phyloP scores from a whole-genome alignment of 2,113 vertebrate genomes.

The Ophiodon elongatus region DNA sequence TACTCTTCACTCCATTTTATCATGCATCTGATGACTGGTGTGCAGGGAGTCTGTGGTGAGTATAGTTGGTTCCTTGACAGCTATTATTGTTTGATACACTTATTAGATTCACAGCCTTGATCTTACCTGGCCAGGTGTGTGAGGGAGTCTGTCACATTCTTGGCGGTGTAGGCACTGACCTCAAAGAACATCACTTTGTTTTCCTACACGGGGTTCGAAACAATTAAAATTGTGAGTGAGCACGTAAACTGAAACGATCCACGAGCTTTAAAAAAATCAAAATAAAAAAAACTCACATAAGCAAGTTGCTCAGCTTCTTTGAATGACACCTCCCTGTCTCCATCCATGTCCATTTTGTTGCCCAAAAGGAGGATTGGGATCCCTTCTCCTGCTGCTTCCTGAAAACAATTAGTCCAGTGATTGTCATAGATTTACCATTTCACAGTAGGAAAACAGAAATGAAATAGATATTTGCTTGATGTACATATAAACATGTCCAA shows the following conservation, averaged over 20 bases:
- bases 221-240: neutral
- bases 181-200: slow-evolving; percentile 90
- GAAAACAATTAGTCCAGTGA: neutral
- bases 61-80: neutral
- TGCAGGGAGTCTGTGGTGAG: neutral
- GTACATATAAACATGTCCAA: neutral
- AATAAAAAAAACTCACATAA: slow-evolving; percentile 79
- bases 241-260: neutral
- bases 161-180: slow-evolving; percentile 91
- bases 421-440: neutral
- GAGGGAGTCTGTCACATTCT: slow-evolving; percentile 87
- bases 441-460: neutral
- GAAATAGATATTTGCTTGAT: neutral
- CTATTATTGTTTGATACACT: too few relatives aligned
- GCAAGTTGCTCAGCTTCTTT: slow-evolving; percentile 89
- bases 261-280: neutral
- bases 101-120: neutral
- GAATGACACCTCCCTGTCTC: slow-evolving; percentile 87
- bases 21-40: neutral
- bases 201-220: slow-evolving; percentile 80
- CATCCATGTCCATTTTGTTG: slow-evolving; percentile 92
- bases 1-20: neutral
- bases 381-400: slow-evolving; percentile 89
- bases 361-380: slow-evolving; percentile 90
- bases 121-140: slow-evolving; percentile 90